These are phyloP conservation scores for Drosophila ironensis DNA, from an alignment of 1,140 invertebrate species.

Conservation along the genomic window DNA sequence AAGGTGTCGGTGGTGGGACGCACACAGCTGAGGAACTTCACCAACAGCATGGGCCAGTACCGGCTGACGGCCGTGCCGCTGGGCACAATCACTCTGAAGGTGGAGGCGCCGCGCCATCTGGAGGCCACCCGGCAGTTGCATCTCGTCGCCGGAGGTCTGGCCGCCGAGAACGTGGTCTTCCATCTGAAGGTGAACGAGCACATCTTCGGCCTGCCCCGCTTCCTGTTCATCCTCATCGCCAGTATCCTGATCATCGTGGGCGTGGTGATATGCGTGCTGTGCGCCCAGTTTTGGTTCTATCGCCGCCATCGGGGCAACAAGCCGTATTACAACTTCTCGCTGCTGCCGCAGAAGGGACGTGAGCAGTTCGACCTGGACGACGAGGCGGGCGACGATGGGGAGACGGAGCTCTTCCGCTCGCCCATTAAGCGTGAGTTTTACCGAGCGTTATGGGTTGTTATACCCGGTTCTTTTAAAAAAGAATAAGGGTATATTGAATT, in stretches of 20 bases:
- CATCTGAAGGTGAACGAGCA: constrained; percentile 86
- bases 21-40: constrained; percentile 74
- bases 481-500: too few relatives aligned
- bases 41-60: constrained; percentile 84
- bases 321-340: constrained; percentile 81
- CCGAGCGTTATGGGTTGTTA: too few relatives aligned
- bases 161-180: constrained; percentile 85
- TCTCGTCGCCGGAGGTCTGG: constrained; percentile 79
- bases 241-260: constrained; percentile 82
- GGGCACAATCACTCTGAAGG: constrained; percentile 84
- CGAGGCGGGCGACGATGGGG: constrained; percentile 83
- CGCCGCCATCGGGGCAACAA: constrained; percentile 66
- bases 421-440: constrained; percentile 83
- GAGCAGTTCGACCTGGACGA: constrained; percentile 83
- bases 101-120: constrained; percentile 84
- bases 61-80: constrained; percentile 83
- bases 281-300: constrained; percentile 73
- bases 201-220: constrained; percentile 88
- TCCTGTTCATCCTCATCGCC: constrained; percentile 88
- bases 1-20: constrained; percentile 82
- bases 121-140: constrained; percentile 83
- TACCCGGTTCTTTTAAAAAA: too few relatives aligned
- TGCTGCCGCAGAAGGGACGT: constrained; percentile 81
- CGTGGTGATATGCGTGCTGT: constrained; percentile 68
- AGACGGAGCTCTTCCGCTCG: constrained; percentile 85